phyloP scores from a whole-genome alignment of 2,888 invertebrate genomes.

The Zaprionus bogoriensis region DNA sequence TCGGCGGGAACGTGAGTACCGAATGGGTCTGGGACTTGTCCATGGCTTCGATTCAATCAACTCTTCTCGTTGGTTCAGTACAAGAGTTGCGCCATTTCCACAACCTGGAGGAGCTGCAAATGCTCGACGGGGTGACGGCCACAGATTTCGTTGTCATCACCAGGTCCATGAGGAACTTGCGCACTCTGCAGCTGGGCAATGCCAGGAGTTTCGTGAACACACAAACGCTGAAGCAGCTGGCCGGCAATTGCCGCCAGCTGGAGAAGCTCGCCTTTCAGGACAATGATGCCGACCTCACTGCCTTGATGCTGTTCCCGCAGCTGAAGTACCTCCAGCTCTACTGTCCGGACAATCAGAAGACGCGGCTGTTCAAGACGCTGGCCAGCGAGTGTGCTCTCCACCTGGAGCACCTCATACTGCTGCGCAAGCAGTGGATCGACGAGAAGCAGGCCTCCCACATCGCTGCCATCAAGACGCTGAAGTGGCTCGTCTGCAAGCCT shows the following conservation, averaged over 20 bases:
- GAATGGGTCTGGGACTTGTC: not conserved
- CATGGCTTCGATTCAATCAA: too few relatives aligned
- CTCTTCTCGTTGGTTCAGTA: slow-evolving; percentile 24
- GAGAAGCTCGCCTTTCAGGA: slow-evolving; percentile 61
- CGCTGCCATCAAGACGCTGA: slow-evolving; percentile 39
- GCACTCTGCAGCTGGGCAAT: slow-evolving; percentile 52
- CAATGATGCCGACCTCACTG: slow-evolving; percentile 58
- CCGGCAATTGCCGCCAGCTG: slow-evolving; percentile 39
- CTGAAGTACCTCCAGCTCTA: slow-evolving; percentile 54
- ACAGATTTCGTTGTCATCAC: slow-evolving; percentile 53
- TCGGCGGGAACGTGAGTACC: slow-evolving; percentile 49
- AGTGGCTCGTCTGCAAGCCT: slow-evolving; percentile 62
- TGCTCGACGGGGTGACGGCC: slow-evolving; percentile 57
- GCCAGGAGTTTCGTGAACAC: slow-evolving; percentile 56
- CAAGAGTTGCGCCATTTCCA: slow-evolving; percentile 54
- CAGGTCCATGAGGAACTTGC: slow-evolving; percentile 42
- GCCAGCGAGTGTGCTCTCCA: slow-evolving; percentile 26
- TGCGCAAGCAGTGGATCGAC: slow-evolving; percentile 62
- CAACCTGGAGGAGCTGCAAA: slow-evolving; percentile 45
- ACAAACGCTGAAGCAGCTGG: slow-evolving; percentile 45
- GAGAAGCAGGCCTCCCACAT: slow-evolving; percentile 59
- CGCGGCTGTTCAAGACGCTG: slow-evolving; percentile 49
- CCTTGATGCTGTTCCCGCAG: slow-evolving; percentile 40
- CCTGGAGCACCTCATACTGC: slow-evolving; percentile 54
- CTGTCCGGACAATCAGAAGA: slow-evolving; percentile 56